Percentiles rank a stretch among this genome's conserved stretches.
These are phyloP conservation scores for Amniataba percoides DNA, from an alignment of 2,797 vertebrate genomes.

Conservation along the genomic window DNA sequence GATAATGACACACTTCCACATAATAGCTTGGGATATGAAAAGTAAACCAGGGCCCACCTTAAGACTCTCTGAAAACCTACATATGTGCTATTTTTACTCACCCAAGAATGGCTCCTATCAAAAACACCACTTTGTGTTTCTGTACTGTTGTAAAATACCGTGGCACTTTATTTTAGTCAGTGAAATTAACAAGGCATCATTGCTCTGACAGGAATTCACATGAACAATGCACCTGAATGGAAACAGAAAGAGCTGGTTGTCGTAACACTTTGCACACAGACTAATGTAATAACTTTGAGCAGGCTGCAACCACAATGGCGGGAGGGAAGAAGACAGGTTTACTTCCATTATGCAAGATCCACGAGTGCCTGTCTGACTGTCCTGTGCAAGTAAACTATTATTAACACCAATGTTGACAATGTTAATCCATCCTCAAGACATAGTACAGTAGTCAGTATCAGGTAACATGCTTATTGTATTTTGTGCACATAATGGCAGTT, in stretches of 20 bases:
- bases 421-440: constrained; percentile 28
- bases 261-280: background rate
- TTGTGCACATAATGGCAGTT: constrained; percentile 6
- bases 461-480: constrained; percentile 19
- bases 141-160: background rate
- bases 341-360: constrained; percentile 31
- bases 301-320: background rate
- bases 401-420: constrained; percentile 49
- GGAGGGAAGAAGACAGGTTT: constrained; percentile 16
- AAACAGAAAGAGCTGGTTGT: background rate
- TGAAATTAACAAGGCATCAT: background rate
- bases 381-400: constrained; percentile 45
- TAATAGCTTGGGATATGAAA: background rate
- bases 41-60: background rate
- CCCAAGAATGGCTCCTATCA: background rate
- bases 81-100: background rate
- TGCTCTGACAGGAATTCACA: background rate
- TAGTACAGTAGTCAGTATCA: constrained; percentile 15
- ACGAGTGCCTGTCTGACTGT: constrained; percentile 30
- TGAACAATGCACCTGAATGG: background rate
- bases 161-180: background rate
- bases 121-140: background rate
- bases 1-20: background rate
- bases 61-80: background rate
- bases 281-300: constrained; percentile 8